Evolutionary conservation across 2,113 vertebrate species (phyloP).

Genomic region (Xerus inauris): DNA sequence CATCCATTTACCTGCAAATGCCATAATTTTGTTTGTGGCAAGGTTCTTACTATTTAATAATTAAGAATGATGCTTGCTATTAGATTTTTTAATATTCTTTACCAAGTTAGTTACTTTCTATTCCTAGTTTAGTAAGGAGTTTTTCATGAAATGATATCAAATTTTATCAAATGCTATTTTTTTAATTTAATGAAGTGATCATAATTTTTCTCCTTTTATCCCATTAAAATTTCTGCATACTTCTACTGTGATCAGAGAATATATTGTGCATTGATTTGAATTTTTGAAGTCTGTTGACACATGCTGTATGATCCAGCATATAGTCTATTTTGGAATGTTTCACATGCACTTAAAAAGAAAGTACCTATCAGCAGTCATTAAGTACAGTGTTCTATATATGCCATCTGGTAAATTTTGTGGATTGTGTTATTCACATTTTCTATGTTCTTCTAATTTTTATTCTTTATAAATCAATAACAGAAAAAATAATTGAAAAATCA

Average conservation of each 20-base stretch:
- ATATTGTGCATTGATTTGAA: neutral
- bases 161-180: slow-evolving; percentile 29
- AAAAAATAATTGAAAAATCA: slow-evolving; percentile 51
- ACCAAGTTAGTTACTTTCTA: neutral
- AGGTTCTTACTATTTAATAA: neutral
- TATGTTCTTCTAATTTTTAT: neutral
- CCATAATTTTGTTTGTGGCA: too few species aligned
- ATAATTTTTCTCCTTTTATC: neutral
- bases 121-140: neutral
- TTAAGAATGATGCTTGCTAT: neutral
- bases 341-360: neutral
- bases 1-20: too few species aligned
- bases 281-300: neutral
- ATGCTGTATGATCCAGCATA: neutral
- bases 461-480: neutral
- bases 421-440: neutral
- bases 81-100: neutral
- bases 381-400: neutral
- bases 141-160: slow-evolving; percentile 11
- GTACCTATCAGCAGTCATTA: neutral
- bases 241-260: neutral
- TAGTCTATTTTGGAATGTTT: neutral
- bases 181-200: neutral
- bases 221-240: slow-evolving; percentile 1
- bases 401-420: neutral